Evolutionary conservation across 2,888 invertebrate species (phyloP).

Genomic region (Xiphydria camelus): DNA sequence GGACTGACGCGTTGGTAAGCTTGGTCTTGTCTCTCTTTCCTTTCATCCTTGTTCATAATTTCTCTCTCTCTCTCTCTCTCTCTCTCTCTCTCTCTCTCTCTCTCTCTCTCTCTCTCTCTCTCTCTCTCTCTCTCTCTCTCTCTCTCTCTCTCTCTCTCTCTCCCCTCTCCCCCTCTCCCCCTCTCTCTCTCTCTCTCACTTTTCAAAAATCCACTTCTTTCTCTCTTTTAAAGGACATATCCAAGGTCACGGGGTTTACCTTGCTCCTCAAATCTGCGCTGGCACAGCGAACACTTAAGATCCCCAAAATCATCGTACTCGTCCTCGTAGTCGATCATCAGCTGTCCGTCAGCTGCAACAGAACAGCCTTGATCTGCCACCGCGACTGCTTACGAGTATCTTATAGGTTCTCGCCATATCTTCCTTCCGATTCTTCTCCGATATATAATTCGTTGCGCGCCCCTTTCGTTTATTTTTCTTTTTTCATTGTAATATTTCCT

Average conservation of each 20-base stretch:
- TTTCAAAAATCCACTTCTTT: slow-evolving; percentile 10
- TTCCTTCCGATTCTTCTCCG: slow-evolving; percentile 21
- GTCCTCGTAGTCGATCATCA: slow-evolving; percentile 68
- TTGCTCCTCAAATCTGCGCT: slow-evolving; percentile 78
- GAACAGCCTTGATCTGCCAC: slow-evolving; percentile 61
- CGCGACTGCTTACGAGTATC: slow-evolving; percentile 22
- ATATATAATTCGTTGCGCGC: slow-evolving; percentile 21
- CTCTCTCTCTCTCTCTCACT: slow-evolving; percentile 7
- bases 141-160: neutral
- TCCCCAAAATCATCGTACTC: slow-evolving; percentile 57
- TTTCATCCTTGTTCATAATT: slow-evolving; percentile 10
- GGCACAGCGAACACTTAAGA: slow-evolving; percentile 75
- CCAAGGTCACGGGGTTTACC: slow-evolving; percentile 63
- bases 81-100: slow-evolving; percentile 5
- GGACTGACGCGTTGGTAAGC: slow-evolving; percentile 42
- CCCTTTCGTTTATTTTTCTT: slow-evolving; percentile 15
- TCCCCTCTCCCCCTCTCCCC: neutral
- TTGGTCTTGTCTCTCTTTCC: slow-evolving; percentile 50
- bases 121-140: neutral
- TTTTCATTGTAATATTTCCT: slow-evolving; percentile 11
- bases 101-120: slow-evolving; percentile 10
- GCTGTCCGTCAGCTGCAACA: slow-evolving; percentile 70
- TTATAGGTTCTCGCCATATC: slow-evolving; percentile 14
- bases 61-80: neutral
- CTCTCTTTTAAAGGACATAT: slow-evolving; percentile 6